Evolutionary conservation across 2,113 vertebrate genomes (phyloP).

Genomic region (Lagopus muta): DNA sequence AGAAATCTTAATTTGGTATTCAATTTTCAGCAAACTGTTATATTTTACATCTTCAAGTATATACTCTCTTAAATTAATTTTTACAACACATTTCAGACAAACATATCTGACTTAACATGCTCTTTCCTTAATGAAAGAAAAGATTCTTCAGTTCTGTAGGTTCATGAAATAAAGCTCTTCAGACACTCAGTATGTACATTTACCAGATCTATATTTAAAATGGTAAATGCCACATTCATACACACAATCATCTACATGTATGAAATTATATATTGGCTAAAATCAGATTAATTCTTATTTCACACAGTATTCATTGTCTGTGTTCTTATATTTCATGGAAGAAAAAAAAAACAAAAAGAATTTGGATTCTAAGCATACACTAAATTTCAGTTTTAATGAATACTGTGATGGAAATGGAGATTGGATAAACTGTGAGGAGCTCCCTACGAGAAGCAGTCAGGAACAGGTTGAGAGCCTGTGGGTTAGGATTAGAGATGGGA

Average conservation of each 20-base stretch:
- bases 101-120: neutral
- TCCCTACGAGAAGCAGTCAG: too few species aligned
- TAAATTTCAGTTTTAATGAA: neutral
- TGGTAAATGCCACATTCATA: neutral
- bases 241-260: accelerated
- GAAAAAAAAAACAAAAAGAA: neutral
- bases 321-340: neutral
- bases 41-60: neutral
- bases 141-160: neutral
- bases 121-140: neutral
- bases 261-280: neutral
- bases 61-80: neutral
- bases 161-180: neutral
- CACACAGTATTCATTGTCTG: neutral
- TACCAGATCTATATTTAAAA: neutral
- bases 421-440: too few species aligned
- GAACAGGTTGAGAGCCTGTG: too few species aligned
- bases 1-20: neutral
- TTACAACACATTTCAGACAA: neutral
- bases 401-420: neutral
- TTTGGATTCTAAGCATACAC: neutral
- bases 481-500: too few species aligned
- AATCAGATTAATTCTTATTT: neutral
- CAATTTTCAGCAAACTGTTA: neutral
- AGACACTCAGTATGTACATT: neutral